Evolutionary conservation across 23 tunicate species (phyloP).

Genomic region (Trididemnum nubilum): DNA sequence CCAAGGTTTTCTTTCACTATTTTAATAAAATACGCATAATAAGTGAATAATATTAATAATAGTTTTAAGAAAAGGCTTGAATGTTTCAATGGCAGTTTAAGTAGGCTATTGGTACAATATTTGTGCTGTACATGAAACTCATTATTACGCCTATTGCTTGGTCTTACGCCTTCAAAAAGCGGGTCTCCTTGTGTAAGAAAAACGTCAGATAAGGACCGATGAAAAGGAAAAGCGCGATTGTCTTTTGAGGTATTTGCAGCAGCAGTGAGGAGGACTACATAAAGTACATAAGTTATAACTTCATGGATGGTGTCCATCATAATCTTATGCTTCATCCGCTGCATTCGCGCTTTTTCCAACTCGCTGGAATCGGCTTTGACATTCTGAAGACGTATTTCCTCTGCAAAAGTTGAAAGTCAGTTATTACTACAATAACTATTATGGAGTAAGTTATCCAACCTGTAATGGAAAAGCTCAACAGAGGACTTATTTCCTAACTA

Average conservation of each 20-base stretch:
- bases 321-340: constrained; percentile 36
- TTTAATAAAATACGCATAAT: no score
- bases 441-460: no score
- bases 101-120: no score
- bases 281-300: constrained; percentile 55
- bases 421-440: background rate
- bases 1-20: no score
- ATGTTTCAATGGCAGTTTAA: no score
- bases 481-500: no score
- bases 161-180: constrained; percentile 51
- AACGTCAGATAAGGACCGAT: constrained; percentile 50
- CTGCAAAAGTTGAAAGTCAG: background rate
- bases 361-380: background rate
- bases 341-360: constrained; percentile 26
- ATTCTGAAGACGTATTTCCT: background rate
- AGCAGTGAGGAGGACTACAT: constrained; percentile 54
- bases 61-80: no score
- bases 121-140: no score
- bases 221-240: constrained; percentile 37
- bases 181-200: constrained; percentile 54
- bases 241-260: constrained; percentile 71
- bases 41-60: no score
- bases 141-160: no score
- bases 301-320: constrained; percentile 76
- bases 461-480: no score